Base-by-base conservation (phyloP, 2,113 vertebrate genomes). In the Scolopax mira region DNA sequence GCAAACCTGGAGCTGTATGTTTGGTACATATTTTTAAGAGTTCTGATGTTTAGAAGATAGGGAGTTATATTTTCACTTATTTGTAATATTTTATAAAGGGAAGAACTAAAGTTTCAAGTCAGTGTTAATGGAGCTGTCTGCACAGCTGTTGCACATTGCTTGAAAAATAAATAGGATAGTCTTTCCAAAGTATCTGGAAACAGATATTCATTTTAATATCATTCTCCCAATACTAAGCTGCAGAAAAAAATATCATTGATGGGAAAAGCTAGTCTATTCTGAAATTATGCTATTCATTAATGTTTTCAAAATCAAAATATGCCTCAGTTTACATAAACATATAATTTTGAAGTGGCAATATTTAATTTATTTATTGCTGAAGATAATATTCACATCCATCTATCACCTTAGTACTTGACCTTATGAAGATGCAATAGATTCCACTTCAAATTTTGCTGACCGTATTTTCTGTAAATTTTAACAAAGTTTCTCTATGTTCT, bases 131-230 rank as follows among this genome's bases (percentile, higher is more conserved):
- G 55, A 93, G n/a, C 37, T 80, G 55, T 73, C 82, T 51, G 37
- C 65, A 88, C 12, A 93, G 41, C n/a, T 88, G 72, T 71, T 70
- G 51, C 54, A 64, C 22, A 39, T 42, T 89, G 61, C 48, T 86
- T 60, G 23, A 81, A 92, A 94, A 85, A 90, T 48, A 89, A 87
- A 92, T 72, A 74, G 41, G n/a, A 72, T 19, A 80, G 61, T 79
- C 48, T 89, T 92, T 93, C 35, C 30, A 87, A 87, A 89, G 65
- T 57, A n/a, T n/a, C n/a, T n/a, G n/a, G n/a, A n/a, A 91, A 79
- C 12, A 81, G 35, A 89, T 64, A 90, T 17, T 81, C 3, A 89
- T 93, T 94, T 87, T 78, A 87, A 48, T 75, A 91, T 24, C 8
- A 88, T 84, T 87, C 33, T 57, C n/a, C 84, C 35, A 57, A 48